Evolutionary conservation across 2,888 invertebrate species (phyloP), one percentile per base, ranked within the genome.

Genomic region (Hypomecis atomaria): DNA sequence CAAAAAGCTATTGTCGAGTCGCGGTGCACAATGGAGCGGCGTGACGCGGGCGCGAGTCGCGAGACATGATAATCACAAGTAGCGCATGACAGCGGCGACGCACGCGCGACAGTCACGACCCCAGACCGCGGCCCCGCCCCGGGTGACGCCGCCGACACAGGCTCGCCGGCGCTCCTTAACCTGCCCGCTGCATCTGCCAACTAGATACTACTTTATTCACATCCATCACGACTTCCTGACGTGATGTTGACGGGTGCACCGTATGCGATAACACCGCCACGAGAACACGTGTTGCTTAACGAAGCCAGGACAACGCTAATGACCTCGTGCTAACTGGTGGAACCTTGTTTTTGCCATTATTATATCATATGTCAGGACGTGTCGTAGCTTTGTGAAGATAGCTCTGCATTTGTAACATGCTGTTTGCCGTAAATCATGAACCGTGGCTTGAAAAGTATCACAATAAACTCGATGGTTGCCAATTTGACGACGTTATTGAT

Each of bases 81-180:
- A 87, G 89, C 86, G 85, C 89, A 89, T 90, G 88, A 88, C 85
- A 87, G 81, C 81, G 79, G 76, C 78, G 74, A 79, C 82, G 87
- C 90, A 88, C 88, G 89, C 90, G 89, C 87, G 71, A 69, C 78
- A 75, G 86, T 89, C 90, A 92, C 91, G 91, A 90, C 76, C 78
- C 69, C 53, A 50, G 54, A 58, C 37, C 49, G 49, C 44, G 69
- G 60, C 65, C 68, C 63, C 74, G 71, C 75, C 76, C 72, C 83
- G 75, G 84, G 87, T 86, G 86, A 87, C 84, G 83, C 75, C 74
- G 76, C 75, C 69, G 75, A 75, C 78, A 72, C 74, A 23, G 52
- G 13, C 49, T 54, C 13, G 34, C 56, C 71, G 70, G 77, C 69
- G 68, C 73, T 73, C 71, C 60, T 62, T 44, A 34, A 40, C 48